Conservation (phyloP, 2,888 invertebrate species). For the Chaitophorus viminalis region DNA sequence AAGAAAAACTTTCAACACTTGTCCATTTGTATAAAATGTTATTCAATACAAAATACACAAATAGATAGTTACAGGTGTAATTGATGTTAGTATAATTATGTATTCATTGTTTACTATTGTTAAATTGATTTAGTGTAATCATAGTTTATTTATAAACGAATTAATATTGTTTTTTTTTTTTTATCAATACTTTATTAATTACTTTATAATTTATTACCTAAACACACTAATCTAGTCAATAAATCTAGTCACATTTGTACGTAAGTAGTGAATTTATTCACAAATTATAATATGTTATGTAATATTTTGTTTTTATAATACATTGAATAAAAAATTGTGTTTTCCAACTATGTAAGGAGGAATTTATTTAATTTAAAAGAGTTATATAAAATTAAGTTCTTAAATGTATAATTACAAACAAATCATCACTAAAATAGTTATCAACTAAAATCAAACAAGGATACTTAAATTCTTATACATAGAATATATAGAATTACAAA, state of each 20-base stretch:
- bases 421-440: neutral
- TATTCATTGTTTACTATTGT: conserved; percentile 9
- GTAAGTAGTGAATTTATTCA: conserved; percentile 20
- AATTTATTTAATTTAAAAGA: conserved; percentile 5
- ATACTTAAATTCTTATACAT: neutral
- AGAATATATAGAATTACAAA: conserved; percentile 1
- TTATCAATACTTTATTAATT: neutral
- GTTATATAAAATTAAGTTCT: neutral
- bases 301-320: conserved; percentile 36
- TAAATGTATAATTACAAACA: neutral
- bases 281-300: conserved; percentile 33
- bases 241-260: conserved; percentile 46
- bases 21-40: neutral
- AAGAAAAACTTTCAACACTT: neutral
- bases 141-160: conserved; percentile 15
- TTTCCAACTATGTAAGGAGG: neutral
- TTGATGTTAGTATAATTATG: conserved; percentile 16
- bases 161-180: conserved; percentile 12
- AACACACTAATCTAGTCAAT: conserved; percentile 47
- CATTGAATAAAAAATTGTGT: conserved; percentile 42
- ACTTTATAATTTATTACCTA: conserved; percentile 41
- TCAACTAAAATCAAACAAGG: neutral
- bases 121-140: neutral
- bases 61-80: neutral
- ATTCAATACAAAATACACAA: neutral